Conservation (phyloP, 2,113 vertebrate species). For the Callithrix jacchus region DNA sequence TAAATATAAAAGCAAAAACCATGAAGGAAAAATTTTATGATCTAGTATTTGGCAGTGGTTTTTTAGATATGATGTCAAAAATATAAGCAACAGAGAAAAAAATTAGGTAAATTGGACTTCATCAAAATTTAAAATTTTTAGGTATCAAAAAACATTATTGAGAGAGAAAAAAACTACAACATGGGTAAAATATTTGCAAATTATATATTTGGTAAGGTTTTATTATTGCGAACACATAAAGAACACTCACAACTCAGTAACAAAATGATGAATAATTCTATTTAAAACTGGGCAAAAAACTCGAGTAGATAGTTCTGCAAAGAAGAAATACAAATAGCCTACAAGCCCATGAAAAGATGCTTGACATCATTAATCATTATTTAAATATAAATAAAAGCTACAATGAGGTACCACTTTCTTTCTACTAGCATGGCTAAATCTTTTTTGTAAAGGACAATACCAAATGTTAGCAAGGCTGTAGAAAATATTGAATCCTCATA, state of each 20-base stretch:
- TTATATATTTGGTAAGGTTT: background rate
- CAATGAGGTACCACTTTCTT: background rate
- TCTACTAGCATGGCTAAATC: background rate
- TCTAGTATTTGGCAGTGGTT: background rate
- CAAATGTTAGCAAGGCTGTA: background rate
- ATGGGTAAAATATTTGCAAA: background rate
- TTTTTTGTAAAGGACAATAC: background rate
- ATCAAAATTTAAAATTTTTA: background rate
- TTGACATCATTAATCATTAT: background rate
- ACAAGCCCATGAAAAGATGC: background rate
- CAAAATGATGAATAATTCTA: background rate
- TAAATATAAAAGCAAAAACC: background rate
- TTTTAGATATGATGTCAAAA: background rate
- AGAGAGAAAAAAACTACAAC: background rate
- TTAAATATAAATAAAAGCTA: background rate
- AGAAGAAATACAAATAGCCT: background rate
- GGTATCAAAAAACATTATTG: background rate
- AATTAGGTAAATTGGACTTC: background rate
- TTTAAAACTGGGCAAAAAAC: background rate
- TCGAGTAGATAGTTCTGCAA: background rate
- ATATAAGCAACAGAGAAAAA: background rate
- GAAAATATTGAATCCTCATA: background rate
- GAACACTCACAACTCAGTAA: background rate
- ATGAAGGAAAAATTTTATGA: background rate
- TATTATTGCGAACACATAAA: background rate